phyloP scores from a whole-genome alignment of 2,797 vertebrate genomes.

The Heliangelus exortis region DNA sequence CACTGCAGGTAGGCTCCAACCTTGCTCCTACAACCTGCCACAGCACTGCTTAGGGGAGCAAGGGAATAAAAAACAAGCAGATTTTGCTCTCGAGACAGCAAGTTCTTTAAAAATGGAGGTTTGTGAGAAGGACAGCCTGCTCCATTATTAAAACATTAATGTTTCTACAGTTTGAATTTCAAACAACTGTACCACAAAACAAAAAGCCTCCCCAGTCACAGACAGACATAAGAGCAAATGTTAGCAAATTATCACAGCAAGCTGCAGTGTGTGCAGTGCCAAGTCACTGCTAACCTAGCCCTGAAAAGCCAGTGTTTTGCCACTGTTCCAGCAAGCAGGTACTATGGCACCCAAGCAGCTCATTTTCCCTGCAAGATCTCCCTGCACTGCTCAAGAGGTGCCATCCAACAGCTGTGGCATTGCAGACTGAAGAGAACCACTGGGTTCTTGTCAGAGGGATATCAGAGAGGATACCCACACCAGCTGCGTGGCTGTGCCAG shows the following conservation, averaged over 20 bases:
- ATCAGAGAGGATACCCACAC: not conserved
- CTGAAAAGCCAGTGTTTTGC: not conserved
- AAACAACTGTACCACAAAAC: not conserved
- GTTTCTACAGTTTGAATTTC: not conserved
- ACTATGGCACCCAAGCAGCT: not conserved
- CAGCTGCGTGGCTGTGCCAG: not conserved
- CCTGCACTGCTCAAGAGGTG: not conserved
- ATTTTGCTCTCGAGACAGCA: not conserved
- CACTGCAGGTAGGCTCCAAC: not conserved
- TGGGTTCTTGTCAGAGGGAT: not conserved
- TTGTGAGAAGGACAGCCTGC: not conserved
- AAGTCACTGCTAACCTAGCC: not conserved
- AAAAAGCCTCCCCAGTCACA: not conserved
- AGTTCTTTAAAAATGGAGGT: not conserved
- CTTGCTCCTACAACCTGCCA: not conserved
- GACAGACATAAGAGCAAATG: not conserved
- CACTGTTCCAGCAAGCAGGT: not conserved
- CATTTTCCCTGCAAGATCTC: not conserved
- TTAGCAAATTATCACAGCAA: not conserved
- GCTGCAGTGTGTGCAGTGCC: fast-evolving
- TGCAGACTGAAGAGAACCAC: fast-evolving
- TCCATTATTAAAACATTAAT: not conserved
- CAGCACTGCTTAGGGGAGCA: not conserved
- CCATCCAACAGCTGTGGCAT: fast-evolving
- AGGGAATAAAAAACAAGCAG: not conserved